These are phyloP conservation scores for Trinectes maculatus DNA, from an alignment of 2,113 vertebrate genomes.

Conservation along the genomic window DNA sequence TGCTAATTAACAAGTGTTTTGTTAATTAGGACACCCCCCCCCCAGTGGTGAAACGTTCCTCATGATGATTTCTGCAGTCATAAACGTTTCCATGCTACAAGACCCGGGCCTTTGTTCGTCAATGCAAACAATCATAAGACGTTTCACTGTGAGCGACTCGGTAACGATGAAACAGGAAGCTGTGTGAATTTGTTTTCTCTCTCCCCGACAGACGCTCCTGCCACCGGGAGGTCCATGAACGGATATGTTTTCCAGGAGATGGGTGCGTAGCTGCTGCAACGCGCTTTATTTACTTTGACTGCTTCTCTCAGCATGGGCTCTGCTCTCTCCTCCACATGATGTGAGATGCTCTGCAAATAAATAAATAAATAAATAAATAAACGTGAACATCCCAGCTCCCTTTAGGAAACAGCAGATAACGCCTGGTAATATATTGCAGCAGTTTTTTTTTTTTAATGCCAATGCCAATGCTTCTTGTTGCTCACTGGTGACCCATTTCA, in stretches of 20 bases:
- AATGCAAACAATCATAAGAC: no score
- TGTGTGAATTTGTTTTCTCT: constrained; percentile 27
- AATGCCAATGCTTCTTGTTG: constrained; percentile 29
- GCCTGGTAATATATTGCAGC: constrained; percentile 15
- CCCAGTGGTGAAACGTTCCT: background rate
- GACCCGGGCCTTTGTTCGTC: no score
- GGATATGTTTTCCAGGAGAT: constrained; percentile 87
- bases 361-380: no score
- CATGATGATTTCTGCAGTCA: no score
- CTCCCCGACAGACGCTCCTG: constrained; percentile 59
- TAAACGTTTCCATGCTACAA: no score
- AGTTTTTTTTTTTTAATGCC: constrained; percentile 36
- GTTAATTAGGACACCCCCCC: no score
- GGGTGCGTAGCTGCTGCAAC: constrained; percentile 67
- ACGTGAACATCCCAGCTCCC: no score
- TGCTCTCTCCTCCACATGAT: background rate
- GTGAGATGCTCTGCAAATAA: background rate
- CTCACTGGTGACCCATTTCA: constrained; percentile 58
- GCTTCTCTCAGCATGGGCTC: background rate
- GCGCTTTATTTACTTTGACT: constrained; percentile 5
- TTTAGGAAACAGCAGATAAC: background rate
- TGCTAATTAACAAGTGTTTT: background rate
- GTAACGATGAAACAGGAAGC: background rate
- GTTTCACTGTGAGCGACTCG: no score
- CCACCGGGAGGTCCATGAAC: constrained; percentile 85